Evolutionary conservation across 2,888 invertebrate genomes (phyloP).

Genomic region (Heteropelma amictum): DNA sequence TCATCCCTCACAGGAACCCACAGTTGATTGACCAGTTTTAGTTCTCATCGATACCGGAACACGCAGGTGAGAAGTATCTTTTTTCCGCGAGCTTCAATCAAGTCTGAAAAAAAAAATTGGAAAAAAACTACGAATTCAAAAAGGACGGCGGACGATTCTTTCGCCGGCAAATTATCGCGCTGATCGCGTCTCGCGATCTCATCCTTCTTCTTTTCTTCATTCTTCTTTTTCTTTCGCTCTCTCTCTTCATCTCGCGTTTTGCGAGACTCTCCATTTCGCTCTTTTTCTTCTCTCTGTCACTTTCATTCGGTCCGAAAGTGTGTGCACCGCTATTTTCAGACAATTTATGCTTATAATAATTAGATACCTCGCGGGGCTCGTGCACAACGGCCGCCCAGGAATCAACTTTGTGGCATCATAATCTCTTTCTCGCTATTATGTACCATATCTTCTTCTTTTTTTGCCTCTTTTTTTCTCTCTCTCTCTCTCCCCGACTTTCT

Average conservation of each 20-base stretch:
- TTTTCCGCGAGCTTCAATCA: background rate
- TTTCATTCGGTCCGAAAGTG: background rate
- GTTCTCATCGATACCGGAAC: background rate
- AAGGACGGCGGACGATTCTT: slow-evolving; percentile 7
- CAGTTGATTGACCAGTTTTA: too few relatives aligned
- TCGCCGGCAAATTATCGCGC: slow-evolving; percentile 35
- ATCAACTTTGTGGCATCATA: slow-evolving; percentile 39
- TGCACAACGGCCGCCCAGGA: slow-evolving; percentile 40
- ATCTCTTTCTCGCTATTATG: slow-evolving; percentile 30
- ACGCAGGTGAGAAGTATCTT: background rate
- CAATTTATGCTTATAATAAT: slow-evolving; percentile 56
- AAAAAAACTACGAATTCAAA: background rate
- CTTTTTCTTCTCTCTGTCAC: slow-evolving; percentile 3
- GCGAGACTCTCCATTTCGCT: background rate
- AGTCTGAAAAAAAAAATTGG: background rate
- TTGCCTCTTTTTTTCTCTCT: background rate
- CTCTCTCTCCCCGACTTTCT: background rate
- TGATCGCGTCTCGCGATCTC: slow-evolving; percentile 25
- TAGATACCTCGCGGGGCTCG: slow-evolving; percentile 52
- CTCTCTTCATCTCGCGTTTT: slow-evolving; percentile 18
- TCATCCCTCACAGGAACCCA: slow-evolving; percentile 2
- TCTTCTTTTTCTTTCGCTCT: slow-evolving; percentile 1
- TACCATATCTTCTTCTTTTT: background rate
- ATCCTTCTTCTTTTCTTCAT: slow-evolving; percentile 2
- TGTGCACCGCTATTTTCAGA: slow-evolving; percentile 46